Evolutionary conservation across 2,797 vertebrate species (phyloP).

Genomic region (Rhynchonycteris naso): DNA sequence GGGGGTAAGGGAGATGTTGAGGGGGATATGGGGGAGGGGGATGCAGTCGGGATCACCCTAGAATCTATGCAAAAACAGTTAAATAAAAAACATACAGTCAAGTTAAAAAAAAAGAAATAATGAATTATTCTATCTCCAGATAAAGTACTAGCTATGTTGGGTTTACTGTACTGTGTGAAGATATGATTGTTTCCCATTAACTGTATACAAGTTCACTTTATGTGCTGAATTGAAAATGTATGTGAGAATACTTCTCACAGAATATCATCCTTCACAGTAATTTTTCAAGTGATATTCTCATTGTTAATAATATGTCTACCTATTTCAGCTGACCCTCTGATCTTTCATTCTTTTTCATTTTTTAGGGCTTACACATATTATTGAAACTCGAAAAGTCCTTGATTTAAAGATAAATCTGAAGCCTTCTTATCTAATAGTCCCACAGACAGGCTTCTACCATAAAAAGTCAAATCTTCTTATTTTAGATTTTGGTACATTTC

Average conservation of each 20-base stretch:
- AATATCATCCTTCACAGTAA: background rate
- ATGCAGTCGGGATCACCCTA: too few relatives aligned
- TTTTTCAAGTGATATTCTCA: background rate
- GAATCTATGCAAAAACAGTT: too few relatives aligned
- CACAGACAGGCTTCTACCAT: slow-evolving; percentile 92
- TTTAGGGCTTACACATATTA: slow-evolving; percentile 94
- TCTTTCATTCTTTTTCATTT: slow-evolving; percentile 51
- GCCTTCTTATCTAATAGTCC: slow-evolving; percentile 95
- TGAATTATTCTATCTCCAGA: background rate
- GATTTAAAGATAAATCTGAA: slow-evolving; percentile 94
- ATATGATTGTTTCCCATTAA: background rate
- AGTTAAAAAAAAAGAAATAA: too few relatives aligned
- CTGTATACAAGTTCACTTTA: background rate
- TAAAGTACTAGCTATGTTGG: background rate
- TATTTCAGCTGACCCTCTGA: background rate
- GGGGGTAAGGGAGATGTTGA: too few relatives aligned
- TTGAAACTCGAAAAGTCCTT: slow-evolving; percentile 95
- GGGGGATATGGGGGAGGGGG: too few relatives aligned
- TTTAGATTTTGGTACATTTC: slow-evolving; percentile 95
- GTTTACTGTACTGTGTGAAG: background rate
- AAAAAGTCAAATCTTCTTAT: slow-evolving; percentile 90
- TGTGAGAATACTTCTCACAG: background rate
- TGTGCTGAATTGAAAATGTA: background rate
- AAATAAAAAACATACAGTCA: too few relatives aligned
- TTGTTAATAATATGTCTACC: background rate